Base-by-base conservation (phyloP, 1,140 invertebrate species). In the Platorchestia sp. region DNA sequence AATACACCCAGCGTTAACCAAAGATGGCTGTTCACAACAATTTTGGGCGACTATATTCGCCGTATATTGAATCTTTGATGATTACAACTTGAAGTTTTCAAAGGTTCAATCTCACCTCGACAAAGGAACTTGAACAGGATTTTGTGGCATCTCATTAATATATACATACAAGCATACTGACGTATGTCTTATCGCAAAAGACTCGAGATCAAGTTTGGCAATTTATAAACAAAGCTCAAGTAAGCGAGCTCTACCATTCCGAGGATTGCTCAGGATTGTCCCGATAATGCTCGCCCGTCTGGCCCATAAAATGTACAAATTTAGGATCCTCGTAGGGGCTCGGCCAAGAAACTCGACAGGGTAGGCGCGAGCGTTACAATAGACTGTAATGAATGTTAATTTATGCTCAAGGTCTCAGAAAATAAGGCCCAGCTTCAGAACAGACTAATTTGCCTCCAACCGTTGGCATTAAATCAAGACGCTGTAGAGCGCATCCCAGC, bases 351-450 rank as follows among this genome's bases (percentile, higher is more conserved):
- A 75, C 59, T 75, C 59, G 27, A 75, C 59, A 75, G 59, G 27
- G 27, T 75, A 75, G 59, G 59, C 59, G 59, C 59, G 59, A 45
- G 91, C 91, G 44, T 44, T 45, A 47, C 91, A 45, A 45, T 40
- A n/a, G 91, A 93, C 91, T 93, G 91, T 93, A 93, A 93, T 93
- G 43, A 47, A 93, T 93, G 91, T n/a, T 44, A 93, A 93, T 93
- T 45, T 93, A 93, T 93, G 43, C 91, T 45, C 43, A 93, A 44
- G 45, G 91, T 40, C 43, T 40, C 91, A 93, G 41, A 93, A 44
- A 44, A 42, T 93, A 40, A 47, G 45, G 43, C 7, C 41, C 45
- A 93, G 40, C 91, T 45, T 47, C 41, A 44, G 91, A 47, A 93
- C 41, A 93, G 45, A 3, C 45, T 93, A 93, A 93, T 93, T 93